Evolutionary conservation across 2,888 invertebrate genomes (phyloP).

Genomic region (Cephus rjabovi): DNA sequence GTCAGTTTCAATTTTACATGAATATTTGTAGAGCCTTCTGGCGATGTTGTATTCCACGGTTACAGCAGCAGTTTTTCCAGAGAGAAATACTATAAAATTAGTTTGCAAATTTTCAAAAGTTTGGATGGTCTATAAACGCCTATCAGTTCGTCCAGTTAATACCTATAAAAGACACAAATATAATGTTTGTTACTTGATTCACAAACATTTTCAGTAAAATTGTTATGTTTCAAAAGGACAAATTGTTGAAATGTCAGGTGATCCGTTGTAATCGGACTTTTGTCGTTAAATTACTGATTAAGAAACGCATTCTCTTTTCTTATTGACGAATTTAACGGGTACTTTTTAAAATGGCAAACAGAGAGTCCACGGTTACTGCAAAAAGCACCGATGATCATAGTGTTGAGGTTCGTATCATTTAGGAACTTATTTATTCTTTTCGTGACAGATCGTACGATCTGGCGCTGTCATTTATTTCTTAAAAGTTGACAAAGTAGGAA

Average conservation of each 20-base stretch:
- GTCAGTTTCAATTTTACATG: background rate
- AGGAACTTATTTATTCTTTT: constrained; percentile 6
- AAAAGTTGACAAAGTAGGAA: constrained; percentile 10
- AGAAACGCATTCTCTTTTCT: background rate
- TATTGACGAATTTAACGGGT: constrained; percentile 9
- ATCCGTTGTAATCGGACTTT: background rate
- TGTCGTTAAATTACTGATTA: background rate
- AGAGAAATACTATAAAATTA: background rate
- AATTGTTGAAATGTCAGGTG: background rate
- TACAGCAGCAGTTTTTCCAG: background rate
- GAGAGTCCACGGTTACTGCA: constrained; percentile 52
- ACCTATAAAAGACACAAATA: background rate
- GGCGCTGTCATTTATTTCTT: background rate
- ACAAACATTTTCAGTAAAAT: background rate
- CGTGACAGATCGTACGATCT: constrained; percentile 2
- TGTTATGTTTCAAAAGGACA: background rate
- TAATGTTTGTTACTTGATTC: background rate
- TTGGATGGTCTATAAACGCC: background rate
- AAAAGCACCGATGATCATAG: constrained; percentile 65
- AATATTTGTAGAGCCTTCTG: background rate
- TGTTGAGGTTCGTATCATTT: constrained; percentile 61
- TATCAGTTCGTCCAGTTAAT: background rate
- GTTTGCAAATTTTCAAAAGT: background rate
- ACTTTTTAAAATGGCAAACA: constrained; percentile 56
- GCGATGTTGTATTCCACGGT: background rate